Percentiles rank a stretch among this genome's conserved stretches.
Conservation (phyloP, 2,888 invertebrate genomes). For the Ditula angustiorana region DNA sequence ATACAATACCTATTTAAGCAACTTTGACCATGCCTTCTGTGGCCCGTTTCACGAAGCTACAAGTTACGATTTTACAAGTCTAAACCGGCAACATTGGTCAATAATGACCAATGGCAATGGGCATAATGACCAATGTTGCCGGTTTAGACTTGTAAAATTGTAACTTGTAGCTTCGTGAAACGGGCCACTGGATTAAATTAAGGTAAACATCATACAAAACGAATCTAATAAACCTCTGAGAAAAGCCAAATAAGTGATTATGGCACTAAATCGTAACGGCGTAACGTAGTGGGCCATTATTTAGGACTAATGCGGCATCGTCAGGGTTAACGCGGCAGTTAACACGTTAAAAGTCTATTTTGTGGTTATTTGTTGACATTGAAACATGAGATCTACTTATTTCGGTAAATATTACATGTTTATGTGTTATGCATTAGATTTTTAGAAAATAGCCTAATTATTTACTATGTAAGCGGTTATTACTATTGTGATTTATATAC, state of each 20-base stretch:
- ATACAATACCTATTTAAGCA: no score
- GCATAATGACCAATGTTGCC: no score
- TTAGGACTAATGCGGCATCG: conserved; percentile 31
- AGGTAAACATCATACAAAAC: not conserved
- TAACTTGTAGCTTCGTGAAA: no score
- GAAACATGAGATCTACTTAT: not conserved
- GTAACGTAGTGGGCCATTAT: conserved; percentile 18
- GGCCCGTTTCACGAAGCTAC: no score
- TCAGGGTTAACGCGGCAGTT: conserved; percentile 35
- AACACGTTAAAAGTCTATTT: conserved; percentile 29
- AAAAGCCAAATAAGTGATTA: conserved; percentile 25
- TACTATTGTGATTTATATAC: no score
- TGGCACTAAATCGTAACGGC: conserved; percentile 17
- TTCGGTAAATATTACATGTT: not conserved
- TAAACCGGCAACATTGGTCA: no score
- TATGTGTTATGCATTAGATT: no score
- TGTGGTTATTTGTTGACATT: conserved; percentile 18
- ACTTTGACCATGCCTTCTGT: no score
- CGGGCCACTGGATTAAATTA: conserved; percentile 2
- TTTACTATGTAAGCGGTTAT: no score
- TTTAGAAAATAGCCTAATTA: no score
- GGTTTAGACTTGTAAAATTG: not conserved
- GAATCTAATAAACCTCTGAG: not conserved
- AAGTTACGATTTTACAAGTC: no score
- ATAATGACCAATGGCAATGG: no score